Evolutionary conservation across 2,113 vertebrate species (phyloP).

Genomic region (Syngnathoides biaculeatus): DNA sequence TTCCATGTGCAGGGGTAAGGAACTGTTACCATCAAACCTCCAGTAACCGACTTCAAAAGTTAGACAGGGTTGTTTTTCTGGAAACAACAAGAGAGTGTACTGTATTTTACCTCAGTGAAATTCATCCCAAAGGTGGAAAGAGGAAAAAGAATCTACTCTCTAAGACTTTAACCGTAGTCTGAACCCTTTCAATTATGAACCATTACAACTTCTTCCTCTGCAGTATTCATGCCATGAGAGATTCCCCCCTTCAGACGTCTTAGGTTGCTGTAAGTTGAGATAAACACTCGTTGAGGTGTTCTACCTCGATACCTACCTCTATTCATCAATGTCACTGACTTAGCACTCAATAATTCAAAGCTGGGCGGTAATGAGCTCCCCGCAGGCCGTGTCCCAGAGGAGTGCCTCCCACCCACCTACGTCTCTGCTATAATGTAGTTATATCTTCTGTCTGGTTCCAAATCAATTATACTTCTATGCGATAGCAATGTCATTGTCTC

Average conservation of each 20-base stretch:
- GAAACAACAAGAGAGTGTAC: background rate
- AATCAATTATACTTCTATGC: slow-evolving; percentile 80
- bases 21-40: background rate
- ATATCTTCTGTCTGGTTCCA: slow-evolving; percentile 78
- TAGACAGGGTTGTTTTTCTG: slow-evolving; percentile 5
- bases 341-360: slow-evolving; percentile 71
- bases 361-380: slow-evolving; percentile 74
- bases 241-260: slow-evolving; percentile 49
- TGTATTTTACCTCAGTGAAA: slow-evolving; percentile 1
- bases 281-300: slow-evolving; percentile 68
- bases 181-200: slow-evolving; percentile 63
- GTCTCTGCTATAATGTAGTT: slow-evolving; percentile 71
- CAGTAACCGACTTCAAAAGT: slow-evolving; percentile 8
- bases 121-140: slow-evolving; percentile 3
- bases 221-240: slow-evolving; percentile 57
- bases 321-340: slow-evolving; percentile 65
- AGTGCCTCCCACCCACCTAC: slow-evolving; percentile 49
- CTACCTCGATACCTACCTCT: slow-evolving; percentile 54
- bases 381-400: slow-evolving; percentile 60
- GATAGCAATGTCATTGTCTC: slow-evolving; percentile 73
- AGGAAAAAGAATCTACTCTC: slow-evolving; percentile 7
- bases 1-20: background rate
- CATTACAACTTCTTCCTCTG: slow-evolving; percentile 60
- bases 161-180: slow-evolving; percentile 34
- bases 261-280: slow-evolving; percentile 70